These are phyloP conservation scores for Urophycis tenuis DNA, from an alignment of 2,797 vertebrate genomes.

Conservation along the genomic window DNA sequence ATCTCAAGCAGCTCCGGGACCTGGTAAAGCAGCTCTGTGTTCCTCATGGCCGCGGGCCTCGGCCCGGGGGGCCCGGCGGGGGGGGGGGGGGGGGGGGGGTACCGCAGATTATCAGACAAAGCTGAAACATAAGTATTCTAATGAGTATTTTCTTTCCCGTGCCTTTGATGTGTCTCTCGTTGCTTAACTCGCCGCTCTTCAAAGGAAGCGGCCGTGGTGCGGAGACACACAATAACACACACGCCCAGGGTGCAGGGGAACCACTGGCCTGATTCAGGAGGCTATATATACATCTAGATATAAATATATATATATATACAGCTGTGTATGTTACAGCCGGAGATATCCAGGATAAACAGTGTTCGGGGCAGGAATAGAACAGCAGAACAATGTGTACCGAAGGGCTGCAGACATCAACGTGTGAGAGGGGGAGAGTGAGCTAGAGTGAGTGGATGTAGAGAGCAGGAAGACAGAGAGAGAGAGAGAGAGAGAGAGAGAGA, in stretches of 20 bases:
- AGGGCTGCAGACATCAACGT: not conserved
- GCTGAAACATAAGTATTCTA: conserved; percentile 21
- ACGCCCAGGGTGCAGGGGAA: not conserved
- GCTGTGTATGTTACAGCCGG: not conserved
- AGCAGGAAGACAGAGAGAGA: not conserved
- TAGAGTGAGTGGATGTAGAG: not conserved
- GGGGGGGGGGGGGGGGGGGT: conserved; percentile 14
- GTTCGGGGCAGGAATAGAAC: not conserved
- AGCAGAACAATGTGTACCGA: not conserved
- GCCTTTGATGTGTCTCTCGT: conserved; percentile 31
- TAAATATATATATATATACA: not conserved
- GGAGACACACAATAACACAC: not conserved
- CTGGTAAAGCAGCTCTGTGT: conserved; percentile 9
- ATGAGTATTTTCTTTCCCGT: conserved; percentile 34
- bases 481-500: not conserved
- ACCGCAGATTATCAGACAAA: conserved; percentile 37
- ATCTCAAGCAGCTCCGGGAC: conserved; percentile 24
- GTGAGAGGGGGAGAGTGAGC: not conserved
- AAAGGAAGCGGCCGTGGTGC: not conserved
- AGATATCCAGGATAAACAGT: not conserved
- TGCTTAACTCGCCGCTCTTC: conserved; percentile 7
- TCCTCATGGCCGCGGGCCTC: conserved; percentile 17
- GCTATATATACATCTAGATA: not conserved
- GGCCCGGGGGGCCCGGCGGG: conserved; percentile 30
- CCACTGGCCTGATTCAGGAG: not conserved